Base-by-base conservation (phyloP, 2,797 vertebrate species). In the Sylvilagus floridanus region DNA sequence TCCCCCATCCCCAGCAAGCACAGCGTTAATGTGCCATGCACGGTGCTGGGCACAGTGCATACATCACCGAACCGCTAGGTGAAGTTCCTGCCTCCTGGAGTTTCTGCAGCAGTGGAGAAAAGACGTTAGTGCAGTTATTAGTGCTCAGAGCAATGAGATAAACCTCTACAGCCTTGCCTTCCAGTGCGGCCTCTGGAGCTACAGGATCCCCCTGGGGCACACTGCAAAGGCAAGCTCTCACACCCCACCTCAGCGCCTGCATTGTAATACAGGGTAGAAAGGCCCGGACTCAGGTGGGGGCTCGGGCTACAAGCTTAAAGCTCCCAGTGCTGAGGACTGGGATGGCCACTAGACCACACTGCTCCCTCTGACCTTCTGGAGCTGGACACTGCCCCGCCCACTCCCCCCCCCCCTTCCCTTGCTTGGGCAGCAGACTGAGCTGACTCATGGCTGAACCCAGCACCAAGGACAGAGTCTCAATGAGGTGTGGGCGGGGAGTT, bases 381-480 rank as follows among this genome's bases (percentile, higher is more conserved):
- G 42, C 50, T 73, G 14, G 50, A 42, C 73, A 35, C 32, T 63
- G 28, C 22, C 5, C 37, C 6, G 7, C 50, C 30, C 26, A 32
- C 52, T 50, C 50, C 24, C 65, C 32, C 5, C 2, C 71, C 75
- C 42, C 24, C 42, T 42, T 42, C 11, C 19, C 79, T 19, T 83
- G 54, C 26, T 93, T 79, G 28, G 68, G 54, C 87, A 79, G 73
- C 17, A 37, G 17, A 17, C 37, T 42, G 68, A 84, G 21, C 78
- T 52, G 37, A 66, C 84, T 81, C 13, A 4, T 42, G 28, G 63
- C 47, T 79, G n/a, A 90, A 54, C 88, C 88, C 71, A 97, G 96
- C 88, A 96, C 92, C 94, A 96, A 85, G 89, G 91, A 95, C 94
- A 96, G 96, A 94, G 93, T 88, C 90, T 82, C 82, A 60, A 24